Percentiles rank a stretch among this genome's conserved stretches.
Conservation (phyloP, 2,113 vertebrate species). For the Abramis brama region DNA sequence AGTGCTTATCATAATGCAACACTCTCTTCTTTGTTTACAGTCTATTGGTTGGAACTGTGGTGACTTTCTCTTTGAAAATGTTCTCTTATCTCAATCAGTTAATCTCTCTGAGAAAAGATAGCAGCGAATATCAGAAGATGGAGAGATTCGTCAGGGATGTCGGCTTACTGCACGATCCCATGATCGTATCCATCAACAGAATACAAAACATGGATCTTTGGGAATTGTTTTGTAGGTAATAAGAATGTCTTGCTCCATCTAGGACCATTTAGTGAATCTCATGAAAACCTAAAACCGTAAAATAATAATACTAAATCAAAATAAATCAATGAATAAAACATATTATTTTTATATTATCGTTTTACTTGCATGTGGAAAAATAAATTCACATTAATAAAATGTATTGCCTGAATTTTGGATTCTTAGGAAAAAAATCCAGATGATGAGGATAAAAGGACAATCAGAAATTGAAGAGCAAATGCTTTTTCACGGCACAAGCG, state of each 20-base stretch:
- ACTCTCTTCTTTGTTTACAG: too few relatives aligned
- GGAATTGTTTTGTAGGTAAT: constrained; percentile 88
- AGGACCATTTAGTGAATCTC: background rate
- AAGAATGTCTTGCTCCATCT: accelerated
- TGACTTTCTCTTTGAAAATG: background rate
- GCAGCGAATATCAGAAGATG: constrained; percentile 81
- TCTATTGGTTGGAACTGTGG: background rate
- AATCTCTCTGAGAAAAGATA: constrained; percentile 74
- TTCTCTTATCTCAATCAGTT: constrained; percentile 48
- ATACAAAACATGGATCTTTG: constrained; percentile 90
- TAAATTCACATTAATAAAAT: background rate
- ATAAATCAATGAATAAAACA: too few relatives aligned
- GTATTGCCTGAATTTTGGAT: background rate
- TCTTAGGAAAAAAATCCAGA: constrained; percentile 84
- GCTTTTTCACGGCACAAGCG: constrained; percentile 86
- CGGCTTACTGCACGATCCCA: constrained; percentile 76
- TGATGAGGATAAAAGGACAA: constrained; percentile 78
- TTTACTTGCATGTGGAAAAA: accelerated
- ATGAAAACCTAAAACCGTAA: background rate
- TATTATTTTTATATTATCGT: background rate
- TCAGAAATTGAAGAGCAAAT: constrained; percentile 77
- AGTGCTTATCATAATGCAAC: background rate
- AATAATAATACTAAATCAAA: background rate
- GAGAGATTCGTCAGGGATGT: constrained; percentile 72
- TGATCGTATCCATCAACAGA: constrained; percentile 79